Evolutionary conservation across 2,888 invertebrate genomes (phyloP).

Genomic region (Helleia helle): DNA sequence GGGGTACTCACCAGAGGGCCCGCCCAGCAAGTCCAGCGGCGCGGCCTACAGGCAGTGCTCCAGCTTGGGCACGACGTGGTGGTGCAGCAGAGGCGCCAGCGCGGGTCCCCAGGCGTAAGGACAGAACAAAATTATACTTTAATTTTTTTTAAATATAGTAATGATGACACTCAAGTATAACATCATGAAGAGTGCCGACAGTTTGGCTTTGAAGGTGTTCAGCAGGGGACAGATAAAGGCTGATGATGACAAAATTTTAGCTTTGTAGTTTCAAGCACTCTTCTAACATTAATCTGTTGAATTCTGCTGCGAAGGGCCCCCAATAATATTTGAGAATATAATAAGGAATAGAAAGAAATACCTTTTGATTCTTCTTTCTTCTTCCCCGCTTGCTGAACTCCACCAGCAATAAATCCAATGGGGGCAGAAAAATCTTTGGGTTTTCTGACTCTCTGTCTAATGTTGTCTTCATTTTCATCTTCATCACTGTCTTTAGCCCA

Average conservation of each 20-base stretch:
- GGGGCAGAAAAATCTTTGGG: slow-evolving; percentile 87
- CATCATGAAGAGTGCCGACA: too few relatives aligned
- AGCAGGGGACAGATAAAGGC: too few relatives aligned
- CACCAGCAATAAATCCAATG: slow-evolving; percentile 93
- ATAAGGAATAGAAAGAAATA: too few relatives aligned
- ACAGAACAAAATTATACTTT: too few relatives aligned
- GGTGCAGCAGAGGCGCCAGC: slow-evolving; percentile 79
- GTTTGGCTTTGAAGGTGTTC: slow-evolving; percentile 42
- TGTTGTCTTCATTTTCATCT: slow-evolving; percentile 67
- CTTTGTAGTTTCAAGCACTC: too few relatives aligned
- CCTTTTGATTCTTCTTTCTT: slow-evolving; percentile 67
- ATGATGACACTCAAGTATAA: too few relatives aligned
- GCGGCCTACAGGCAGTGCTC: slow-evolving; percentile 77
- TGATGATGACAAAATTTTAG: too few relatives aligned
- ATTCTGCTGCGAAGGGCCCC: too few relatives aligned
- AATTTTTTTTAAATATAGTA: too few relatives aligned
- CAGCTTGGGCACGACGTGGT: slow-evolving; percentile 92
- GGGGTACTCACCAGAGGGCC: slow-evolving; percentile 43
- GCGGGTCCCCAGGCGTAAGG: slow-evolving; percentile 71
- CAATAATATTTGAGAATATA: too few relatives aligned
- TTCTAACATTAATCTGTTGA: too few relatives aligned
- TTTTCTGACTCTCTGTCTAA: slow-evolving; percentile 66
- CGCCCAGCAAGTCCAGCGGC: slow-evolving; percentile 48
- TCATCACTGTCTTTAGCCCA: slow-evolving; percentile 94
- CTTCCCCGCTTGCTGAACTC: slow-evolving; percentile 89